Evolutionary conservation across 2,797 vertebrate genomes (phyloP), one percentile per base, ranked within the genome.

Genomic region (Crax fasciolata): DNA sequence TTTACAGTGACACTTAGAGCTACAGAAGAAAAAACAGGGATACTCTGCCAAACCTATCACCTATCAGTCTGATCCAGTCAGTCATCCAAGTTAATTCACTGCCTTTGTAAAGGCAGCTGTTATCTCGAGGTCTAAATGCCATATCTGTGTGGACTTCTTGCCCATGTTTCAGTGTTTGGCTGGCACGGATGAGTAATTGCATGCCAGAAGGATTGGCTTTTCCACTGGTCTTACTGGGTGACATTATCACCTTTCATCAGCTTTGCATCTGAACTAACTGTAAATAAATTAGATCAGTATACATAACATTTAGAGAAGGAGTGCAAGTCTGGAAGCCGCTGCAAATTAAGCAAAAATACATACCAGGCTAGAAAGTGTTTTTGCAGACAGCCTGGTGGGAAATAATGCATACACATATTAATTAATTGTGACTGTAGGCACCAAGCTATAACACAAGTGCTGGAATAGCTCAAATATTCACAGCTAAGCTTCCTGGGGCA

Each of bases 351-450:
- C 38, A 77, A 52, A 89, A 89, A 81, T 49, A 65, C 54, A 52
- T 54, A 61, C 18, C 63, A 86, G 63, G 44, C 41, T 67, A 63
- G 63, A 27, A 86, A 73, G 61, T 43, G 65, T 49, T 87, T 84
- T 92, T 65, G 55, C 57, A 94, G 59, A 23, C 82, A 73, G 87
- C 44, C 84, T 68, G 16, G 51, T 65, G 63, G 75, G 84, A 88
- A 72, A 61, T 93, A 89, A 86, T 62, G 39, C 63, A 79, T 61
- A 84, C 46, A 72, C 5, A 14, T 59, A 87, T 63, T 59, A 91
- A 93, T 87, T 59, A 86, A 73, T 74, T 61, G 79, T 48, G 57
- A 81, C 79, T 84, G 62, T 21, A 81, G 79, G 75, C 70, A 89
- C 51, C 51, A 30, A 83, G 63, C 73, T 58, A 3, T 65, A 80